Evolutionary conservation across 92 coral and sea anemone species (phyloP).

Genomic region (Zoanthus sociatus): DNA sequence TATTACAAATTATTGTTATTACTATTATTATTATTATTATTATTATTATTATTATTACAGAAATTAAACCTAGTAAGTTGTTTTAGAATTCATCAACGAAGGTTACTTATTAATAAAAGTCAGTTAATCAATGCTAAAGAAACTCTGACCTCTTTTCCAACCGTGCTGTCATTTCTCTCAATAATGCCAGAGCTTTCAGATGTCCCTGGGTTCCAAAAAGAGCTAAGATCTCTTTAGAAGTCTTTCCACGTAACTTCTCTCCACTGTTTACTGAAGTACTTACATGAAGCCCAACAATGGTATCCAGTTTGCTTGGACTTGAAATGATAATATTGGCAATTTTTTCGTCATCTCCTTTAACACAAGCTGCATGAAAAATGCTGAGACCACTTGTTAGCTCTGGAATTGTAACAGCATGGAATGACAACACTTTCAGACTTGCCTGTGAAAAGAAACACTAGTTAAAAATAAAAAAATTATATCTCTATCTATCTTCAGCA

Average conservation of each 20-base stretch:
- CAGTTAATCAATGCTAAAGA: background rate
- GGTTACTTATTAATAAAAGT: too few species aligned
- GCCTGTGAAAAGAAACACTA: slow-evolving; percentile 24
- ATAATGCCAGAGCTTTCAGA: background rate
- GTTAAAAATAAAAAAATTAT: background rate
- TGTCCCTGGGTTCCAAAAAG: background rate
- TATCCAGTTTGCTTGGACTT: slow-evolving; percentile 35
- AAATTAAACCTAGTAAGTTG: too few species aligned
- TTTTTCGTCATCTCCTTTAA: slow-evolving; percentile 34
- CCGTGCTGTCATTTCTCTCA: slow-evolving; percentile 9
- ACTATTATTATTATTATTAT: too few species aligned
- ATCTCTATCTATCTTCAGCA: too few species aligned
- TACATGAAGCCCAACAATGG: slow-evolving; percentile 16
- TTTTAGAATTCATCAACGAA: too few species aligned
- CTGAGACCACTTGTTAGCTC: slow-evolving; percentile 27
- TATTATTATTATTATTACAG: too few species aligned
- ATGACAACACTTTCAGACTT: slow-evolving; percentile 20
- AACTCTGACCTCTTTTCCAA: slow-evolving; percentile 13
- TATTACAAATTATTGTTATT: too few species aligned
- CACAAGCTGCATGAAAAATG: slow-evolving; percentile 34
- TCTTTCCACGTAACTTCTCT: background rate
- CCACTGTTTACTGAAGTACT: background rate
- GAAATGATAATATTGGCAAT: slow-evolving; percentile 24
- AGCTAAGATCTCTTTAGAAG: slow-evolving; percentile 13
- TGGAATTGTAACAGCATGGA: slow-evolving; percentile 26